Percentiles rank a stretch among this genome's conserved stretches.
These are phyloP conservation scores for Helicoverpa assulta DNA, from an alignment of 2,888 invertebrate genomes.

Conservation along the genomic window DNA sequence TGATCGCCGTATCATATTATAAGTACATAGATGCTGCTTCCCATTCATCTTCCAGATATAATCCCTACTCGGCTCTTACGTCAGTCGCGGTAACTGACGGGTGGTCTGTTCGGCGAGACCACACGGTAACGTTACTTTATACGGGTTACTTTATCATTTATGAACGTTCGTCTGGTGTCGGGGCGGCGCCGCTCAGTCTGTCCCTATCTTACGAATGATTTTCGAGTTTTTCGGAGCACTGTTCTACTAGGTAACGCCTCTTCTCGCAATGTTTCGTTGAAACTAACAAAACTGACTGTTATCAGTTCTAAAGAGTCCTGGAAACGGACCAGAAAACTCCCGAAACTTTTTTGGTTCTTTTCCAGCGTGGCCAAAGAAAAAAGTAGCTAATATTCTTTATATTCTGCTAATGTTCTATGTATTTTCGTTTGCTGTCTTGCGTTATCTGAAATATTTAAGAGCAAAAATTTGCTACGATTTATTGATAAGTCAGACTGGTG, in stretches of 20 bases:
- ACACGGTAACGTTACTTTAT: slow-evolving; percentile 63
- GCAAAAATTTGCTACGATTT: background rate
- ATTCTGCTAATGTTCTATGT: too few species aligned
- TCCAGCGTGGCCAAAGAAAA: slow-evolving; percentile 29
- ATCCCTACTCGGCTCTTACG: slow-evolving; percentile 47
- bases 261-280: slow-evolving; percentile 41
- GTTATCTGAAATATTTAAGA: slow-evolving; percentile 18
- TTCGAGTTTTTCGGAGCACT: slow-evolving; percentile 55
- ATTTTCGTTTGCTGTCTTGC: slow-evolving; percentile 4
- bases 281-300: slow-evolving; percentile 27
- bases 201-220: slow-evolving; percentile 63
- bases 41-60: slow-evolving; percentile 51
- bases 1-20: slow-evolving; percentile 18
- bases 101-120: slow-evolving; percentile 50
- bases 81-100: slow-evolving; percentile 52
- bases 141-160: slow-evolving; percentile 76
- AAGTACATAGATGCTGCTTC: slow-evolving; percentile 28
- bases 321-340: slow-evolving; percentile 38
- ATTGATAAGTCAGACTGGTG: slow-evolving; percentile 26
- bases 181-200: slow-evolving; percentile 79
- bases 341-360: slow-evolving; percentile 49
- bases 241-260: slow-evolving; percentile 67
- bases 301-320: slow-evolving; percentile 40
- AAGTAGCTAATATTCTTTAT: background rate
- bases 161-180: slow-evolving; percentile 73